Evolutionary conservation across 2,888 invertebrate species (phyloP).

Genomic region (Brassicogethes aeneus): DNA sequence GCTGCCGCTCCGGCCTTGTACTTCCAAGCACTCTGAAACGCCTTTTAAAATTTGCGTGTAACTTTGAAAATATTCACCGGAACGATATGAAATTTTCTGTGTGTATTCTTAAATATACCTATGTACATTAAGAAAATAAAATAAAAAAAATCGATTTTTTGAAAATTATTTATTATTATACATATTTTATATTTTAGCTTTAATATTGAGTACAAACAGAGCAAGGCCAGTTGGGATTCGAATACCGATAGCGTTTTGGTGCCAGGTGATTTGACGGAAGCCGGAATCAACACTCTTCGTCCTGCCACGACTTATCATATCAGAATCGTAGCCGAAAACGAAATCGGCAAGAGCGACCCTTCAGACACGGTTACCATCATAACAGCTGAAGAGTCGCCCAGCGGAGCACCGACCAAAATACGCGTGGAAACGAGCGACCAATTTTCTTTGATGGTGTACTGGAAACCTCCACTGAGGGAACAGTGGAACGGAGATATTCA

Average conservation of each 20-base stretch:
- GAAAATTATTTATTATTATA: too few relatives aligned
- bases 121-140: too few relatives aligned
- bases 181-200: too few relatives aligned
- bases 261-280: conserved; percentile 83
- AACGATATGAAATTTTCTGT: too few relatives aligned
- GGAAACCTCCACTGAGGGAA: conserved; percentile 83
- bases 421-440: conserved; percentile 83
- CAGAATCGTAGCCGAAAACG: conserved; percentile 87
- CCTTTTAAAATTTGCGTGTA: too few relatives aligned
- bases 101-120: too few relatives aligned
- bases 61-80: too few relatives aligned
- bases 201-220: conserved; percentile 85
- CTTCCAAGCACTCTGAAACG: too few relatives aligned
- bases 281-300: conserved; percentile 78
- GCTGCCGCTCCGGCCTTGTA: too few relatives aligned
- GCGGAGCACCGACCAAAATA: conserved; percentile 74
- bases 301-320: conserved; percentile 91
- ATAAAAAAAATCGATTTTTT: too few relatives aligned
- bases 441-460: conserved; percentile 76
- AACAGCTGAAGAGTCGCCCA: conserved; percentile 82
- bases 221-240: conserved; percentile 71
- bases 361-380: conserved; percentile 91
- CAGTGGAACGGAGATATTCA: conserved; percentile 90
- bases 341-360: conserved; percentile 85
- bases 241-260: conserved; percentile 82